These are phyloP conservation scores for Bombus picipes DNA, from an alignment of 1,140 invertebrate genomes.

Conservation along the genomic window DNA sequence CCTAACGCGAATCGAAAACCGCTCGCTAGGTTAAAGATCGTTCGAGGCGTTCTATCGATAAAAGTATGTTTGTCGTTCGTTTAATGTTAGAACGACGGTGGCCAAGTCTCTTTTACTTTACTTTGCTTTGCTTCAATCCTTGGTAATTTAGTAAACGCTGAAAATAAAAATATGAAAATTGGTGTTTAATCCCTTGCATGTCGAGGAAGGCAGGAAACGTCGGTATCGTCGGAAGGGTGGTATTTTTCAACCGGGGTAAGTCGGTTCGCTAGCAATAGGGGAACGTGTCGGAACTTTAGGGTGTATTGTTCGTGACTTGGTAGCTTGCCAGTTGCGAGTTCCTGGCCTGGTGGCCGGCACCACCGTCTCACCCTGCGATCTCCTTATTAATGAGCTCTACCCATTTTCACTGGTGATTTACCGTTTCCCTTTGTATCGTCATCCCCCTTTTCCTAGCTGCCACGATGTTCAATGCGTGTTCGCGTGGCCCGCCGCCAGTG, in stretches of 20 bases:
- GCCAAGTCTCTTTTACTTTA: no score
- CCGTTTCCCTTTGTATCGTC: conserved; percentile 51
- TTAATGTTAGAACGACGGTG: no score
- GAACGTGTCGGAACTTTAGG: conserved; percentile 63
- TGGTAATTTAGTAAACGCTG: no score
- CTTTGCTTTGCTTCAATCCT: no score
- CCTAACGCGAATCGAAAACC: no score
- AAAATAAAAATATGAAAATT: not conserved
- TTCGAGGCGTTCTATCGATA: no score
- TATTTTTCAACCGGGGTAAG: conserved; percentile 33
- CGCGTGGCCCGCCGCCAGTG: not conserved
- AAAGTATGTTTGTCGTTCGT: no score
- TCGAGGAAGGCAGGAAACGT: not conserved
- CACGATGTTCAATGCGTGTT: not conserved
- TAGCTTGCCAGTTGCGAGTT: conserved; percentile 59
- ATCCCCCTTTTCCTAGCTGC: not conserved
- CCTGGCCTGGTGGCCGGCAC: conserved; percentile 22
- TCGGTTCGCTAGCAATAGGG: conserved; percentile 49
- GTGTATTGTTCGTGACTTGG: conserved; percentile 70
- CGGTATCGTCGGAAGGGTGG: conserved; percentile 1
- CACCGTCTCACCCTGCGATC: conserved; percentile 43
- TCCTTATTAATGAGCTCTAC: conserved; percentile 63
- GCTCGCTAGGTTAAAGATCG: no score
- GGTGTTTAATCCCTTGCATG: not conserved
- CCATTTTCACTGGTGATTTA: conserved; percentile 63